phyloP scores from a whole-genome alignment of 2,888 invertebrate genomes.

The Frankliniella intonsa region DNA sequence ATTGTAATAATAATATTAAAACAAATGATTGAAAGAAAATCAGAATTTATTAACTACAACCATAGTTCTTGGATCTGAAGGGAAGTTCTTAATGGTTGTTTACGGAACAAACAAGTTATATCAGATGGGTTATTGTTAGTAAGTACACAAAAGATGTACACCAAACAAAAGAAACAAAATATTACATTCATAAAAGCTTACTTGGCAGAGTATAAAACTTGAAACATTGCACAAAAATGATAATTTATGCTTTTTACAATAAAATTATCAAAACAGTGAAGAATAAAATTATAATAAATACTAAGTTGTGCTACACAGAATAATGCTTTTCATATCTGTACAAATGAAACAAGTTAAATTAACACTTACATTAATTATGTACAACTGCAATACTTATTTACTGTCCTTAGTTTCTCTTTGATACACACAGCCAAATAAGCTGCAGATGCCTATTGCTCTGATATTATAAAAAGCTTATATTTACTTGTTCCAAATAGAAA shows the following conservation, averaged over 20 bases:
- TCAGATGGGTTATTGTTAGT: background rate
- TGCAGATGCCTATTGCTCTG: slow-evolving; percentile 12
- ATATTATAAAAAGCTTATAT: background rate
- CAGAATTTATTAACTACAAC: too few relatives aligned
- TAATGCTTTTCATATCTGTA: background rate
- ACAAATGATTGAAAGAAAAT: background rate
- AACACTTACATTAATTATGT: background rate
- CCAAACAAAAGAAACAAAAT: slow-evolving; percentile 2
- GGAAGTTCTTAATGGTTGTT: too few relatives aligned
- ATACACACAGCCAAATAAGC: slow-evolving; percentile 25
- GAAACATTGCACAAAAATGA: slow-evolving; percentile 6
- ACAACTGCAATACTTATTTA: slow-evolving; percentile 6
- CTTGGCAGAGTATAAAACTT: slow-evolving; percentile 1
- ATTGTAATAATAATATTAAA: background rate
- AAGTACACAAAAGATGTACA: background rate
- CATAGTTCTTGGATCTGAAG: background rate
- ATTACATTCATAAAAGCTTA: background rate
- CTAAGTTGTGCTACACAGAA: background rate
- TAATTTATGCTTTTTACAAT: background rate
- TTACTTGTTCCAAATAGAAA: slow-evolving; percentile 25
- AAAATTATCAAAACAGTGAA: slow-evolving; percentile 17
- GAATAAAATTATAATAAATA: slow-evolving; percentile 16
- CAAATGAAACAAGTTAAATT: background rate
- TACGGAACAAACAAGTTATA: background rate
- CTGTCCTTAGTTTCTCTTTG: slow-evolving; percentile 25